Evolutionary conservation across 2,888 invertebrate genomes (phyloP), one percentile per base, ranked within the genome.

Genomic region (Boloria euphrosyne): DNA sequence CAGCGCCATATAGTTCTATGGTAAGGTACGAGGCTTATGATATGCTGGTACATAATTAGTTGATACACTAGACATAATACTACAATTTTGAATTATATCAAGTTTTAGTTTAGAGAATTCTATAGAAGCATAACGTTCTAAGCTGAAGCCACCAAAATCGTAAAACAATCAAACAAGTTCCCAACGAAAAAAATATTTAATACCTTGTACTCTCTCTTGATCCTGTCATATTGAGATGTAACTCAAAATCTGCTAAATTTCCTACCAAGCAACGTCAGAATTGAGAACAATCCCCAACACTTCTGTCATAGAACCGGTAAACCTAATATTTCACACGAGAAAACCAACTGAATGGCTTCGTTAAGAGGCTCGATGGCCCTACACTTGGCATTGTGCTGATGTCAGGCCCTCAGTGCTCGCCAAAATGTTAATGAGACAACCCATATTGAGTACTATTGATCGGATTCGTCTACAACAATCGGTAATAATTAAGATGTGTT

Each of bases 321-420:
- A 74, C 75, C 78, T 76, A 77, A 80, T 80, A 84, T 83, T 89
- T 88, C 87, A 89, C 90, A 84, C 88, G 90, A 88, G 91, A 90
- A 89, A 85, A 81, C 81, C 83, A 79, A 87, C 83, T 89, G 89
- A 91, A 91, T 91, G 79, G 86, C 80, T 89, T 92, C 91, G 91
- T 92, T 92, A 91, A 88, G 86, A 85, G 83, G 74, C 81, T 82
- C 73, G 76, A 90, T 90, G 75, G 89, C 87, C 74, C 90, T 90
- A 77, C 74, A 74, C 76, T 74, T 75, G 68, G 77, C 78, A 83
- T 89, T 89, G 87, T 88, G 83, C 80, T 75, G 81, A 79, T 82
- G 87, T 88, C 87, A 83, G 81, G 74, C 78, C 77, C 78, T 76
- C 74, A 71, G 55, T 79, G 74, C 81, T 75, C 75, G 76, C 82